Evolutionary conservation across 2,888 invertebrate species (phyloP).

Genomic region (Melikaiella ostensackeni): DNA sequence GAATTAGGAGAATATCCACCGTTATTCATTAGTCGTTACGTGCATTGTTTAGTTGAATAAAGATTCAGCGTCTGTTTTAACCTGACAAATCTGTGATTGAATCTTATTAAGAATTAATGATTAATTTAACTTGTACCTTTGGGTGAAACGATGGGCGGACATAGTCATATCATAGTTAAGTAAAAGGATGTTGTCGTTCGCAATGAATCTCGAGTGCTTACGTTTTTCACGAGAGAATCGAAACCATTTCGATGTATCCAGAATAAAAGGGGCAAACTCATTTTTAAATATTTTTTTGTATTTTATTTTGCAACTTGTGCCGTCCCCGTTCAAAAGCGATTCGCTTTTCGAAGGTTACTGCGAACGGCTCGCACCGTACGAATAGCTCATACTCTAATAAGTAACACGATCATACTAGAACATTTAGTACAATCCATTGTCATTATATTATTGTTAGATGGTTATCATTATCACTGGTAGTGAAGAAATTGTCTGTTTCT

Average conservation of each 20-base stretch:
- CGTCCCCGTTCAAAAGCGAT: slow-evolving; percentile 40
- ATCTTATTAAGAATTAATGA: slow-evolving; percentile 61
- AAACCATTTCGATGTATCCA: slow-evolving; percentile 23
- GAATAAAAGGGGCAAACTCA: slow-evolving; percentile 26
- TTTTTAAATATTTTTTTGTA: background rate
- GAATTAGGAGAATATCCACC: slow-evolving; percentile 45
- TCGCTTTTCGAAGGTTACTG: slow-evolving; percentile 53
- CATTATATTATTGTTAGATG: slow-evolving; percentile 70
- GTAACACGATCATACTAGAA: slow-evolving; percentile 64
- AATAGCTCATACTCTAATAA: slow-evolving; percentile 65
- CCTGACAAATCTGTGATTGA: slow-evolving; percentile 69
- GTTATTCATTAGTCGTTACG: slow-evolving; percentile 49
- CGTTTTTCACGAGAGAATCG: slow-evolving; percentile 30
- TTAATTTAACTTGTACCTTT: slow-evolving; percentile 59
- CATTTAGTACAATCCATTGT: slow-evolving; percentile 68
- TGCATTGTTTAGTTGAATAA: slow-evolving; percentile 64
- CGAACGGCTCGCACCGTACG: slow-evolving; percentile 64
- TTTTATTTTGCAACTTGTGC: slow-evolving; percentile 34
- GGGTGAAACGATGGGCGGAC: slow-evolving; percentile 71
- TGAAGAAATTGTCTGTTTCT: slow-evolving; percentile 69
- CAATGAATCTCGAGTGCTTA: slow-evolving; percentile 60
- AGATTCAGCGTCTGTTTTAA: slow-evolving; percentile 60
- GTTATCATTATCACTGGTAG: slow-evolving; percentile 72
- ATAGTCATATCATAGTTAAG: slow-evolving; percentile 74
- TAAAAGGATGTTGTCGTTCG: slow-evolving; percentile 61